A percentile compares a stretch with the other conserved stretches of the same genome.
Conservation (phyloP, 2,113 vertebrate genomes). For the Gnathonemus longibarbis region DNA sequence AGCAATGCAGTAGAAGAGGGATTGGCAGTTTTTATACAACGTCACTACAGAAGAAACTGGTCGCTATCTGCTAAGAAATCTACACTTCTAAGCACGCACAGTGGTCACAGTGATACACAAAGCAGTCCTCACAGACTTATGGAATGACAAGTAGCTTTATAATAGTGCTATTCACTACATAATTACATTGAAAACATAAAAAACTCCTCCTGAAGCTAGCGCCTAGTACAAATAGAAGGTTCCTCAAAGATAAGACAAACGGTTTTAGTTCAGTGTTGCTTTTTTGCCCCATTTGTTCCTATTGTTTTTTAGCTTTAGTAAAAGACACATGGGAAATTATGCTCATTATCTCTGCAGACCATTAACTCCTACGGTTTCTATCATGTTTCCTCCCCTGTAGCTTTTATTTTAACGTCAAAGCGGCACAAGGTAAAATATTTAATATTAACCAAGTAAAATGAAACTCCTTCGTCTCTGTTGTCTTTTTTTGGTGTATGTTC, state of each 20-base stretch:
- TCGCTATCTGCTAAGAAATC: conserved; percentile 91
- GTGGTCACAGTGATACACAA: conserved; percentile 99
- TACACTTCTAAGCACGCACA: conserved; percentile 94
- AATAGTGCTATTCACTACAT: conserved; percentile 97
- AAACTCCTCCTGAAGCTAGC: conserved; percentile 89
- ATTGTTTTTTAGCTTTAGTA: conserved; percentile 65
- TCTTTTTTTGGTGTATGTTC: background rate
- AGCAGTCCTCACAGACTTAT: conserved; percentile 91
- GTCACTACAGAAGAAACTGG: conserved; percentile 89
- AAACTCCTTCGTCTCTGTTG: conserved; percentile 26
- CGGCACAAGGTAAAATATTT: conserved; percentile 34
- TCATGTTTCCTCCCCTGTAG: conserved; percentile 31
- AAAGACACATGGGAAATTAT: conserved; percentile 83
- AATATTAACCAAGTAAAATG: conserved; percentile 36
- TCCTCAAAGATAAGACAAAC: conserved; percentile 62
- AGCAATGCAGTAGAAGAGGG: conserved; percentile 76
- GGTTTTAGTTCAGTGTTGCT: conserved; percentile 79
- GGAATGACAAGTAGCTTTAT: conserved; percentile 97
- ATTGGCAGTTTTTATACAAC: conserved; percentile 86
- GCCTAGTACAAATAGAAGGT: conserved; percentile 87
- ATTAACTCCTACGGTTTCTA: conserved; percentile 61
- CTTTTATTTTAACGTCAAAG: conserved; percentile 30
- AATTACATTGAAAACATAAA: conserved; percentile 94
- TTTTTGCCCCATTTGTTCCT: conserved; percentile 54
- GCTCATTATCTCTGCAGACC: conserved; percentile 53